phyloP scores from a whole-genome alignment of 1,140 invertebrate genomes.

The Fopius arisanus region DNA sequence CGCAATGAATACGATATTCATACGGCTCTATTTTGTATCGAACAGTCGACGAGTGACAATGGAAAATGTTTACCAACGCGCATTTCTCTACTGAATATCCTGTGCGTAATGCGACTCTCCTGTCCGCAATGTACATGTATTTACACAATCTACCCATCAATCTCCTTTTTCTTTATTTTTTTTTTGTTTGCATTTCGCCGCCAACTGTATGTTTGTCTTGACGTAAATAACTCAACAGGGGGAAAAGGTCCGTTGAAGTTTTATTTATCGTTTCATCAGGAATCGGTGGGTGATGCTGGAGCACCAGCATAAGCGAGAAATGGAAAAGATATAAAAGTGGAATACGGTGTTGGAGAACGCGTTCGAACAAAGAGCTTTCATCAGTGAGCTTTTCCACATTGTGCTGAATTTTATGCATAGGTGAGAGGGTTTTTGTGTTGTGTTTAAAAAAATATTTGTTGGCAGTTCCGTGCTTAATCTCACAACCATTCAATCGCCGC shows the following conservation, averaged over 20 bases:
- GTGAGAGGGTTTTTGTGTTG: neutral
- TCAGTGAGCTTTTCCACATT: neutral
- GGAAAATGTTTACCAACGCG: conserved; percentile 25
- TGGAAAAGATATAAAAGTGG: neutral
- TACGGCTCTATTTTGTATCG: conserved; percentile 9
- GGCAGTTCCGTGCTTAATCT: too few relatives aligned
- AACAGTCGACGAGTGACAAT: conserved; percentile 31
- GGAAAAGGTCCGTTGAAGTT: neutral
- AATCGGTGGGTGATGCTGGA: neutral
- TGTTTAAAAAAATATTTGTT: neutral
- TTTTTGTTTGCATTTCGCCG: neutral
- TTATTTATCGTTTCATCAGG: conserved; percentile 9
- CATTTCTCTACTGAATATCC: neutral
- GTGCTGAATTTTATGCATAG: neutral
- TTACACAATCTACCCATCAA: neutral
- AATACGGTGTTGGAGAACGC: conserved; percentile 2
- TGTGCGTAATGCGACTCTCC: neutral
- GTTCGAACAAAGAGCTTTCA: conserved; percentile 1
- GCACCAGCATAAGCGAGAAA: neutral
- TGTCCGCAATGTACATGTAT: neutral
- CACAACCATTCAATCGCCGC: too few relatives aligned
- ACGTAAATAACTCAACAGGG: neutral
- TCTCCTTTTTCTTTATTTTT: neutral
- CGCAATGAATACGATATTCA: conserved; percentile 27
- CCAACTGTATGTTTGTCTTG: neutral